These are phyloP conservation scores for Serinus canaria DNA, from an alignment of 2,113 vertebrate species.

Conservation along the genomic window DNA sequence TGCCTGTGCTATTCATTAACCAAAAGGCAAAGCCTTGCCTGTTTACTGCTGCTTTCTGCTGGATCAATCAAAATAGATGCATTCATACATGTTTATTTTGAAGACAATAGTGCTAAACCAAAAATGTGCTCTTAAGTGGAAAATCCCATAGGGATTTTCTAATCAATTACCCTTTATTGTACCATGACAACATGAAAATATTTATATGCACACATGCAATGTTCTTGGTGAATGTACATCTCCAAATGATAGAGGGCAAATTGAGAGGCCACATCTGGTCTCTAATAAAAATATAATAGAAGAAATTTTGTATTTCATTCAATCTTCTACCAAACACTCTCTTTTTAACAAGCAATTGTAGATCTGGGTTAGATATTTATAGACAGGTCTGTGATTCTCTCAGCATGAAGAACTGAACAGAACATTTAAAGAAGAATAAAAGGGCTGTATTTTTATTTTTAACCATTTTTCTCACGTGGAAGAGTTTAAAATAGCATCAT, in stretches of 20 bases:
- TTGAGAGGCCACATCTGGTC: conserved; percentile 50
- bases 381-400: conserved; percentile 58
- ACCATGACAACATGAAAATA: conserved; percentile 50
- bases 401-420: conserved; percentile 54
- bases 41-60: not conserved
- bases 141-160: conserved; percentile 34
- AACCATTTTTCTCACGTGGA: conserved; percentile 52
- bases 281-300: conserved; percentile 48
- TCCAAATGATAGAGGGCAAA: conserved; percentile 43
- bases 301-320: conserved; percentile 35
- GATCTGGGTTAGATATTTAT: conserved; percentile 79
- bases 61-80: conserved; percentile 4
- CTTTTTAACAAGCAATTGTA: conserved; percentile 40
- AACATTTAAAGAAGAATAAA: conserved; percentile 51
- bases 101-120: conserved; percentile 26
- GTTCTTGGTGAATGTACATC: conserved; percentile 31
- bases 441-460: conserved; percentile 63
- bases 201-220: conserved; percentile 25
- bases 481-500: conserved; percentile 46
- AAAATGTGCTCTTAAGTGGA: conserved; percentile 26
- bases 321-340: conserved; percentile 42
- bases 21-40: not conserved
- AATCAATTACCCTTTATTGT: conserved; percentile 48
- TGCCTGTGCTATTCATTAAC: not conserved
- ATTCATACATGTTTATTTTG: not conserved